phyloP scores from a whole-genome alignment of 2,888 invertebrate species.

The Eucriotettix oculatus region DNA sequence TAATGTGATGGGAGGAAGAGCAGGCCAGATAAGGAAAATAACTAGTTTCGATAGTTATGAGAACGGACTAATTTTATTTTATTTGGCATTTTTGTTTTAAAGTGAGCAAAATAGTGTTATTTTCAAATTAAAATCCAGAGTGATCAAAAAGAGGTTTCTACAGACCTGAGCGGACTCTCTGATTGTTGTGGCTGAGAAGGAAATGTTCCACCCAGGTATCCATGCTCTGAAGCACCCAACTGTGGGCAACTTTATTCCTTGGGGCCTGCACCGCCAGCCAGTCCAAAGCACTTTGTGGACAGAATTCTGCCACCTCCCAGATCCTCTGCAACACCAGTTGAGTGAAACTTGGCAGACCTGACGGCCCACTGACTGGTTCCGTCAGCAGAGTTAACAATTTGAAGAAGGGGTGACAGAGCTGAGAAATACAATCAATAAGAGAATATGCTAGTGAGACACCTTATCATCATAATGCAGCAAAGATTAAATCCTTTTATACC shows the following conservation, averaged over 20 bases:
- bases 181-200: constrained; percentile 67
- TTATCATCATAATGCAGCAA: neutral
- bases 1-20: too few relatives aligned
- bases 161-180: constrained; percentile 66
- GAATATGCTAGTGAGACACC: neutral
- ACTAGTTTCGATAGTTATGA: too few relatives aligned
- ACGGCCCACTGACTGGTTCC: constrained; percentile 50
- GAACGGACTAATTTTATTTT: too few relatives aligned
- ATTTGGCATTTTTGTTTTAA: too few relatives aligned
- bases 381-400: constrained; percentile 76
- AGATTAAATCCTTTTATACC: constrained; percentile 26
- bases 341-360: constrained; percentile 79
- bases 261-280: constrained; percentile 75
- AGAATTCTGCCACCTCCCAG: constrained; percentile 80
- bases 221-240: constrained; percentile 82
- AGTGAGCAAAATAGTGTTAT: too few relatives aligned
- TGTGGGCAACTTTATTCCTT: constrained; percentile 76
- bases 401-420: constrained; percentile 81
- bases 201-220: constrained; percentile 85
- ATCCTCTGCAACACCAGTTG: constrained; percentile 73
- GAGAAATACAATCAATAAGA: constrained; percentile 16
- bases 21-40: too few relatives aligned
- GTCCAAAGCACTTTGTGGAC: constrained; percentile 81
- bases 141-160: too few relatives aligned
- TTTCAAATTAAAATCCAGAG: too few relatives aligned